phyloP scores from a whole-genome alignment of 2,113 vertebrate species.

The Heptranchias perlo region DNA sequence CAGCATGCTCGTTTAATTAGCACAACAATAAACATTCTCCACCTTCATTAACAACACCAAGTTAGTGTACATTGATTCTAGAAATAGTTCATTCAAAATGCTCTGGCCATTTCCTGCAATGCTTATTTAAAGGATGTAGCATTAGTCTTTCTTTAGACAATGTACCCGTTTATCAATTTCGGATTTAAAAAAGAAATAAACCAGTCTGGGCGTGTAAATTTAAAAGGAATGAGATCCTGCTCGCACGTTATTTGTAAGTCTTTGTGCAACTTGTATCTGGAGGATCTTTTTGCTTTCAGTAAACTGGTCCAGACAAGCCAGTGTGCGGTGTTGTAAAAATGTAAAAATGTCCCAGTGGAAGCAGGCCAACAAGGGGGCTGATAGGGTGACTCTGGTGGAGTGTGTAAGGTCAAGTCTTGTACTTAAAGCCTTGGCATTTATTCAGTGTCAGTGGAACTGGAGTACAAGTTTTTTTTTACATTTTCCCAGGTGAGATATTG shows the following conservation, averaged over 20 bases:
- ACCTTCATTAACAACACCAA: neutral
- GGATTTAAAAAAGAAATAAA: neutral
- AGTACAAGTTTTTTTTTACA: no score
- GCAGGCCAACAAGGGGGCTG: neutral
- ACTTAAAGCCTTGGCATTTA: neutral
- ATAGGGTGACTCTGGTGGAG: no score
- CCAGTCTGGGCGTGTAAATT: neutral
- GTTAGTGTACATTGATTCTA: neutral
- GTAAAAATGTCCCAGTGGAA: neutral
- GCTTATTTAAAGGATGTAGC: neutral
- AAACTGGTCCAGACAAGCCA: neutral
- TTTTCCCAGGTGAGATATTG: neutral
- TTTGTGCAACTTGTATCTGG: neutral
- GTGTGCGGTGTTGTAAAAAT: neutral
- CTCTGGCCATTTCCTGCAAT: neutral
- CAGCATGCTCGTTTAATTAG: neutral
- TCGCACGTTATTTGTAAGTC: neutral
- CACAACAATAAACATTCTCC: neutral
- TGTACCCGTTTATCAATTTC: neutral
- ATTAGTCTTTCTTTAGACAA: neutral
- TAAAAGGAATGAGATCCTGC: neutral
- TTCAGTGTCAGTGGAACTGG: neutral
- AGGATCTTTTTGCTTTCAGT: slow-evolving; percentile 6
- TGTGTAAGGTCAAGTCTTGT: no score
- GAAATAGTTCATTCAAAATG: neutral